A percentile compares a stretch with the other conserved stretches of the same genome.
Evolutionary conservation across 23 tunicate species (phyloP).

Genomic region (Phallusia fumigata): DNA sequence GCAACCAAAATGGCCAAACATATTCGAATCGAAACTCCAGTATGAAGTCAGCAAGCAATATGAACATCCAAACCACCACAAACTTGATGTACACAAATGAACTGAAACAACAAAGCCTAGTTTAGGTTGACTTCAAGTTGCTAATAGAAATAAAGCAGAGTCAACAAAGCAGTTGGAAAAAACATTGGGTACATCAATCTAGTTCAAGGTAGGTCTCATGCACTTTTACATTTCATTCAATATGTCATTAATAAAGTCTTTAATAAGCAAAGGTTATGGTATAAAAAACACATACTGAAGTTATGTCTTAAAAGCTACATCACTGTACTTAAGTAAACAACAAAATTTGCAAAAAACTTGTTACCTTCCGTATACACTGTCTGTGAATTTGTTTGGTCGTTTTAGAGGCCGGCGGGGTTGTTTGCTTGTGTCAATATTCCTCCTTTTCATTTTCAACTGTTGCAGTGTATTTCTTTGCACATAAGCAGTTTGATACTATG

Average conservation of each 20-base stretch:
- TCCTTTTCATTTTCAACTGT: slow-evolving; percentile 50
- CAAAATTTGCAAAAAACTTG: background rate
- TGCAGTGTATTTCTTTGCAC: background rate
- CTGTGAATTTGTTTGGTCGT: slow-evolving; percentile 66
- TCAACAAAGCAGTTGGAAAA: background rate
- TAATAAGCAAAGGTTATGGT: no score
- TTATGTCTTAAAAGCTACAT: no score
- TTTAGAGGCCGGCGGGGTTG: slow-evolving; percentile 59
- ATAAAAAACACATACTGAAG: no score
- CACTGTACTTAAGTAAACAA: no score
- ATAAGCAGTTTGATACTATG: background rate
- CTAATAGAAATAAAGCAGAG: background rate
- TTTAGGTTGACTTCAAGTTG: background rate
- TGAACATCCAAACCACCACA: slow-evolving; percentile 46
- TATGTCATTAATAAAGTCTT: no score
- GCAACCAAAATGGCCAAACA: slow-evolving; percentile 84
- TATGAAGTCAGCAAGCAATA: slow-evolving; percentile 74
- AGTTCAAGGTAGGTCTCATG: no score
- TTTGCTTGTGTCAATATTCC: slow-evolving; percentile 75
- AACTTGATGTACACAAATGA: slow-evolving; percentile 67
- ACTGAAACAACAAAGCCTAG: slow-evolving; percentile 43
- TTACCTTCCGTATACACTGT: slow-evolving; percentile 75
- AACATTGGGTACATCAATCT: no score
- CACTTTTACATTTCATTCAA: no score
- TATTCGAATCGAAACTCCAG: slow-evolving; percentile 88